Base-by-base conservation (phyloP, 2,888 invertebrate genomes). In the Piscicola geometra region DNA sequence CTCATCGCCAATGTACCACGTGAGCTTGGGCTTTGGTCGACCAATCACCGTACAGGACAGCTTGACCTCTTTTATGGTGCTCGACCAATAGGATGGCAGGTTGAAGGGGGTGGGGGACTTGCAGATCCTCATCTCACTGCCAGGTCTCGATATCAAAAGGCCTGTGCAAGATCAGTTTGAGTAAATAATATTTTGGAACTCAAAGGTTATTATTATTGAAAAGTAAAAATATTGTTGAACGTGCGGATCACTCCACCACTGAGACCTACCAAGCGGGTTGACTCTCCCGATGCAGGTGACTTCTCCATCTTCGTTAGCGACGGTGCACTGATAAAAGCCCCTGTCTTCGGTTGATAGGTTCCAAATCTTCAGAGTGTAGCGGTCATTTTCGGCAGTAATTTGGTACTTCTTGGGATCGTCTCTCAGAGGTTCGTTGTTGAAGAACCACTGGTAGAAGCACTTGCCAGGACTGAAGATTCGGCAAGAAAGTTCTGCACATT, bases 281-380 rank as follows among this genome's bases (percentile, higher is more conserved):
- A 73, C 32, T 18, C 73, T 50, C 36, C 73, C 86, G 12, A 85
- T 83, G 25, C 85, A 85, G 77, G 96, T 93, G 64, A 96, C 94
- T 87, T 96, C 95, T 77, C 99, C 98, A 83, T 93, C 94, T 84
- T 93, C 83, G 81, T 87, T 88, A 67, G 83, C 82, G 30, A 94
- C 93, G 33, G 94, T 90, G 85, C 95, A 94, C 86, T 93, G 93
- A 87, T 99, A 99, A 77, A 90, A 90, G 21, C 98, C 99, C 84
- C 97, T 96, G 84, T 99, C 98, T 87, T 98, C 98, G 35, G 96
- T 96, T 89, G 95, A 96, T 33, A 94, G 94, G 86, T 96, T 94
- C 30, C 93, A 91, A 82, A 99, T 78, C n/a, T 28, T 67, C 77
- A 99, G 88, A 60, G 91, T 92, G 83, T 92, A 93, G 79, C 90